Evolutionary conservation across 2,797 vertebrate genomes (phyloP).

Genomic region (Netta rufina): DNA sequence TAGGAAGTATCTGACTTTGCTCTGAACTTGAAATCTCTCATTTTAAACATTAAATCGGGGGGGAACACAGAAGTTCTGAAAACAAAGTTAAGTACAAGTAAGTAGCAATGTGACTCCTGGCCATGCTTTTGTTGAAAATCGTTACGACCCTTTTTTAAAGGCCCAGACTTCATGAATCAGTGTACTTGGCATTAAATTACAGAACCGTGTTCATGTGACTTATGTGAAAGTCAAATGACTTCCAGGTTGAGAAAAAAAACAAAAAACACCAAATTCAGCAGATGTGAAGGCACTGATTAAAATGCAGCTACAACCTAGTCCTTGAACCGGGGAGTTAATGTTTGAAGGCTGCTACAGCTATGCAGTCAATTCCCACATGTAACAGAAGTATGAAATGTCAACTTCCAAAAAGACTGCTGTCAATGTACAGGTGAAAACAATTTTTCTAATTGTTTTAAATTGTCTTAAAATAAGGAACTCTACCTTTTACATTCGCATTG

Average conservation of each 20-base stretch:
- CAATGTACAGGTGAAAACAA: background rate
- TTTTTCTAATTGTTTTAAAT: background rate
- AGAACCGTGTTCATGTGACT: background rate
- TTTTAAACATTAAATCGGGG: background rate
- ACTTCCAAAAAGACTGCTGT: background rate
- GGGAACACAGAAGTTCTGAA: background rate
- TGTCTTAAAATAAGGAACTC: background rate
- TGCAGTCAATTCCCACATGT: rapidly evolving
- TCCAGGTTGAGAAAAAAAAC: rapidly evolving
- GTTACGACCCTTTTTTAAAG: background rate
- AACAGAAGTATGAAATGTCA: background rate
- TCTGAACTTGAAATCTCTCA: background rate
- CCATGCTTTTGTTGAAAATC: background rate
- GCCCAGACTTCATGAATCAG: background rate
- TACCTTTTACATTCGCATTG: background rate
- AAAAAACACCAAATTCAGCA: background rate
- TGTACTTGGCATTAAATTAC: background rate
- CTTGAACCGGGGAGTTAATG: background rate
- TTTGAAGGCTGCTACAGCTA: background rate
- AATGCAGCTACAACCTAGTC: background rate
- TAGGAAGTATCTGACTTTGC: rapidly evolving
- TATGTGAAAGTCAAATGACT: background rate
- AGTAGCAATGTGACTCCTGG: background rate
- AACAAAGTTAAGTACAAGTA: background rate
- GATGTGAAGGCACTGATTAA: background rate